These are phyloP conservation scores for Drosophila watanabei DNA, from an alignment of 1,140 invertebrate species.

Conservation along the genomic window DNA sequence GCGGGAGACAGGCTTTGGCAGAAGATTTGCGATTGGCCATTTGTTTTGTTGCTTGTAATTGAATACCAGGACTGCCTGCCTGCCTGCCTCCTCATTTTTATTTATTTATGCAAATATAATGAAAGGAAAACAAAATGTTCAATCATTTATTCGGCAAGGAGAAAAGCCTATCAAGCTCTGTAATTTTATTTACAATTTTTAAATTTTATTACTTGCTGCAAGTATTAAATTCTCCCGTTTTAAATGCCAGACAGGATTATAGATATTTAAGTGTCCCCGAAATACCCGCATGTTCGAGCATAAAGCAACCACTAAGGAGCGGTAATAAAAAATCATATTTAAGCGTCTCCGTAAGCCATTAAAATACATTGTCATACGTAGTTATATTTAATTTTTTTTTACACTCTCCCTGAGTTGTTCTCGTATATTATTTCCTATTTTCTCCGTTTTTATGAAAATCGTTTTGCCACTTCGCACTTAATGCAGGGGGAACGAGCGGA, in stretches of 20 bases:
- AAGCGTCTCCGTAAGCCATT: constrained; percentile 40
- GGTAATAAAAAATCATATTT: constrained; percentile 53
- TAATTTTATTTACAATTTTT: not conserved
- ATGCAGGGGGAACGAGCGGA: constrained; percentile 4
- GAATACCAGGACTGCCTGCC: constrained; percentile 53
- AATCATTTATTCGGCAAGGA: constrained; percentile 18
- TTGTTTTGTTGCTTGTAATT: constrained; percentile 74
- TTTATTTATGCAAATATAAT: constrained; percentile 48
- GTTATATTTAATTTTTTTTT: constrained; percentile 45
- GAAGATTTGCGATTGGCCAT: constrained; percentile 71
- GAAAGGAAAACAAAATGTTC: too few relatives aligned
- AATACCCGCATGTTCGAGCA: constrained; percentile 40
- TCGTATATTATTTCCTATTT: constrained; percentile 14
- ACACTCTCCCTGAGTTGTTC: not conserved
- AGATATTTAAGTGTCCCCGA: constrained; percentile 21
- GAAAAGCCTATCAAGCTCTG: too few relatives aligned
- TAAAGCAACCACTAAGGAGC: constrained; percentile 32
- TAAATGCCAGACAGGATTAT: constrained; percentile 31
- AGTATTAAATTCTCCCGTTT: constrained; percentile 1
- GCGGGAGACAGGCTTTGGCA: constrained; percentile 24
- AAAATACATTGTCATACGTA: constrained; percentile 39
- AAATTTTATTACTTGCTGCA: not conserved
- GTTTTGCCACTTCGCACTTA: constrained; percentile 35
- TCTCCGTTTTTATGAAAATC: constrained; percentile 23
- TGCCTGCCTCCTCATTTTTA: constrained; percentile 5